These are phyloP conservation scores for Brachyhypopomus gauderio DNA, from an alignment of 2,113 vertebrate species.

Conservation along the genomic window DNA sequence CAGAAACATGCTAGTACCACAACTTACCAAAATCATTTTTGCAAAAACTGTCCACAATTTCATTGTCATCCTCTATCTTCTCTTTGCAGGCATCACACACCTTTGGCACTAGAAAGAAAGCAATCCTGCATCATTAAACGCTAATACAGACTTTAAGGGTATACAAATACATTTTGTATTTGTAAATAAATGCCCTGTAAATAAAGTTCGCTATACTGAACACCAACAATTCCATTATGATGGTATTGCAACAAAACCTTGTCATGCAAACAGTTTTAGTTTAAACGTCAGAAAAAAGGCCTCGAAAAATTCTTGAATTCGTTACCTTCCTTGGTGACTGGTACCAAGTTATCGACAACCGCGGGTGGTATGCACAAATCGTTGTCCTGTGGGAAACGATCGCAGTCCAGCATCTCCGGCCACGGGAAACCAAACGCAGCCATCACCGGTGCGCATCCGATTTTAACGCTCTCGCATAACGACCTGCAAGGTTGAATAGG, in stretches of 20 bases:
- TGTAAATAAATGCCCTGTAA: too few species aligned
- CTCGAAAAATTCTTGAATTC: too few species aligned
- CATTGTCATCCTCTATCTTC: conserved; percentile 92
- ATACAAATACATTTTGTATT: too few species aligned
- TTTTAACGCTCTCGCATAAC: conserved; percentile 89
- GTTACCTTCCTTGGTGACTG: too few species aligned
- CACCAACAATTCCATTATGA: too few species aligned
- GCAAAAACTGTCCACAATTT: conserved; percentile 95
- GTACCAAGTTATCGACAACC: conserved; percentile 65
- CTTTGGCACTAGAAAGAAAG: conserved; percentile 81
- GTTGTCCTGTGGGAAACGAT: conserved; percentile 90
- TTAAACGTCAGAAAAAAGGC: too few species aligned
- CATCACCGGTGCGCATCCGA: conserved; percentile 95
- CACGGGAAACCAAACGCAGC: conserved; percentile 96
- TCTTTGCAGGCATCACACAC: conserved; percentile 95
- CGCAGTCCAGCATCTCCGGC: conserved; percentile 95
- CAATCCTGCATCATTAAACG: background rate
- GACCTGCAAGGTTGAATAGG: conserved; percentile 95
- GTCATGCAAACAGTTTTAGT: too few species aligned
- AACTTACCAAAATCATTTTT: conserved; percentile 98
- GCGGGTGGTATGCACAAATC: conserved; percentile 96
- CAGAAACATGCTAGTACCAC: background rate
- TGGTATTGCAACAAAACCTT: too few species aligned
- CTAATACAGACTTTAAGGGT: background rate
- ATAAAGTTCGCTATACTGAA: too few species aligned